Conservation (phyloP, 2,888 invertebrate species). For the Oxycera nigricornis region DNA sequence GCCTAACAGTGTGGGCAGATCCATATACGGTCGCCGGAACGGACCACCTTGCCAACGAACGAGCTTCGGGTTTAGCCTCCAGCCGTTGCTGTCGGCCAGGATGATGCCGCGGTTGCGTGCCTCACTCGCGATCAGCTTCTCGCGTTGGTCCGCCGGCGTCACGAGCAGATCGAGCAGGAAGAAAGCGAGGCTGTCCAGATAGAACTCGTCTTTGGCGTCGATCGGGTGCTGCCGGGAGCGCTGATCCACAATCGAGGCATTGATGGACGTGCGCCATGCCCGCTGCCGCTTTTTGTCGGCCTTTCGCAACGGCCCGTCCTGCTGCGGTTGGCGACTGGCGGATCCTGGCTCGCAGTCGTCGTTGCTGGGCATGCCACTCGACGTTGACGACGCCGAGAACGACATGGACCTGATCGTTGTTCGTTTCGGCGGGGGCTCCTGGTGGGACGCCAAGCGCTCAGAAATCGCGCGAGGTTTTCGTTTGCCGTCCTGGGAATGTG, state of each 20-base stretch:
- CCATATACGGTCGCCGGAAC: neutral
- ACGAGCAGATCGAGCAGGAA: conserved; percentile 15
- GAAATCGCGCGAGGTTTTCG: neutral
- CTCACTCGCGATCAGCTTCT: neutral
- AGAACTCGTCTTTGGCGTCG: neutral
- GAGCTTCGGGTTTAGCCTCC: conserved; percentile 15
- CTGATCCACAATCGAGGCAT: neutral
- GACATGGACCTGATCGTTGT: neutral
- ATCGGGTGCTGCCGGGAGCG: too few species aligned
- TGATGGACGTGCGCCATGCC: neutral
- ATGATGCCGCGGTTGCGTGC: neutral
- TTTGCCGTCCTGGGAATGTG: neutral
- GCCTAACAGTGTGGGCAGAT: neutral
- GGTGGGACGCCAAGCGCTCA: neutral
- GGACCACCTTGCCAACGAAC: neutral
- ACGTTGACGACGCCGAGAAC: neutral
- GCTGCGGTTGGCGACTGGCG: neutral
- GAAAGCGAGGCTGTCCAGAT: neutral
- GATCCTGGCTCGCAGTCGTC: neutral
- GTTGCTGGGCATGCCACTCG: neutral
- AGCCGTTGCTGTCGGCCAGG: neutral
- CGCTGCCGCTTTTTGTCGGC: neutral
- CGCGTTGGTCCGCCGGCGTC: conserved; percentile 1
- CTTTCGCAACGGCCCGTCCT: neutral
- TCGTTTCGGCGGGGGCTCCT: neutral